Conservation (phyloP, 2,113 vertebrate species). For the Capra hircus region DNA sequence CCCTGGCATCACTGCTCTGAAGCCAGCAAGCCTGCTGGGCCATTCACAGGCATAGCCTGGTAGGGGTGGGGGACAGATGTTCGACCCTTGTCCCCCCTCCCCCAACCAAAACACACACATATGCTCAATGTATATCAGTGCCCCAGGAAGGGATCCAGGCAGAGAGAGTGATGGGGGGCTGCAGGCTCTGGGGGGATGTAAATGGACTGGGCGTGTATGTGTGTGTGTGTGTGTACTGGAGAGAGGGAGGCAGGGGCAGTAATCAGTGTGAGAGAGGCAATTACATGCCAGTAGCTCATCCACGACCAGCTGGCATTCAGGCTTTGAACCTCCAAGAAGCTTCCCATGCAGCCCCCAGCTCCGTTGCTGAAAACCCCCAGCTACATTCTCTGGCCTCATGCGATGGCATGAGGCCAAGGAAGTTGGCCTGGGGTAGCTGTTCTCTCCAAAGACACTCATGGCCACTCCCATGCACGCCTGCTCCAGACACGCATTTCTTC, state of each 20-base stretch:
- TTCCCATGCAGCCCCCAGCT: background rate
- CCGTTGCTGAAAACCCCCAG: constrained; percentile 2
- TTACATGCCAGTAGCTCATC: constrained; percentile 57
- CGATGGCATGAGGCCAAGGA: constrained; percentile 34
- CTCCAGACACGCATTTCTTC: background rate
- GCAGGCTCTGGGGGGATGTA: constrained; percentile 31
- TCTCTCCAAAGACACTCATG: background rate
- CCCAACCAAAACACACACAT: background rate
- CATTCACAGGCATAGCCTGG: constrained; percentile 4
- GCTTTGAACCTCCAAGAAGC: constrained; percentile 47
- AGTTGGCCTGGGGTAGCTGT: background rate
- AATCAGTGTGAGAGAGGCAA: constrained; percentile 33
- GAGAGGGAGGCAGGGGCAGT: background rate
- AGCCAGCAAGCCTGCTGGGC: constrained; percentile 52
- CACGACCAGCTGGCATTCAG: constrained; percentile 55
- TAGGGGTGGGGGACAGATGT: constrained; percentile 31
- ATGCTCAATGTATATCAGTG: constrained; percentile 1
- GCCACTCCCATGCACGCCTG: background rate
- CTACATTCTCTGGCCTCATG: constrained; percentile 13
- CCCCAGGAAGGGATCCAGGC: constrained; percentile 37
- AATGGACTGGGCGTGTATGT: background rate
- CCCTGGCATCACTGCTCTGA: constrained; percentile 52
- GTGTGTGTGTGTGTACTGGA: background rate
- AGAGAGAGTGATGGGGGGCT: constrained; percentile 17
- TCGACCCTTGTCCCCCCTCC: background rate